Evolutionary conservation across 2,113 vertebrate species (phyloP), one percentile per base, ranked within the genome.

Genomic region (Oreochromis spilurus): DNA sequence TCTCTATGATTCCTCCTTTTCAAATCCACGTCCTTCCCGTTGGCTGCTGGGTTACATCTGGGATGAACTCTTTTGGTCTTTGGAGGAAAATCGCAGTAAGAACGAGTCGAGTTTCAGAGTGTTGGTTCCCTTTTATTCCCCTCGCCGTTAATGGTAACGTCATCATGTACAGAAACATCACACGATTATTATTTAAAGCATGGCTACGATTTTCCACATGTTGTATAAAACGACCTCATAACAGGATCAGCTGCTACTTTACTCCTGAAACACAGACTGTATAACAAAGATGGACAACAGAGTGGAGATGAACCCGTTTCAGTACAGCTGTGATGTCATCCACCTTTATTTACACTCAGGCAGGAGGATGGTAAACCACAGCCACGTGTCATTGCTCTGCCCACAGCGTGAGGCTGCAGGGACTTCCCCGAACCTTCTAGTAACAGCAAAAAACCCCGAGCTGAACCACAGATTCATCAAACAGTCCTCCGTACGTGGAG

Each of bases 1-100:
- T 40, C 11, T 2, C 62, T 67, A 0, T 2, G 2, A 65, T 38
- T 65, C 9, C 0, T 36, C 0, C 34, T 38, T 65, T 36, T 65
- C 60, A 65, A 38, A n/a, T 36, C 58, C 31, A 62, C 17, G 0
- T 62, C 1, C 60, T 13, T 21, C 60, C 19, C 1, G 19, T 67
- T 2, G 21, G 60, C 60, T 0, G 31, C 19, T 67, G 60, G 60
- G 21, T 40, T 4, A 65, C 34, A 38, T 65, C 17, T 38, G 60
- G 62, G 19, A 67, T 67, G 1, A 40, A 40, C 62, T 21, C 31
- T 5, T 34, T 5, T 19, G 60, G 60, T 12, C 31, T 65, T 13
- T 36, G 60, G 31, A 65, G 60, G 1, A 0, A 65, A 65, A 38
- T 67, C 17, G 4, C 10, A 4, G 60, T 3, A 65, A 38, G 31